Evolutionary conservation across 2,888 invertebrate genomes (phyloP), one percentile per base, ranked within the genome.

Genomic region (Nudaria mundana): DNA sequence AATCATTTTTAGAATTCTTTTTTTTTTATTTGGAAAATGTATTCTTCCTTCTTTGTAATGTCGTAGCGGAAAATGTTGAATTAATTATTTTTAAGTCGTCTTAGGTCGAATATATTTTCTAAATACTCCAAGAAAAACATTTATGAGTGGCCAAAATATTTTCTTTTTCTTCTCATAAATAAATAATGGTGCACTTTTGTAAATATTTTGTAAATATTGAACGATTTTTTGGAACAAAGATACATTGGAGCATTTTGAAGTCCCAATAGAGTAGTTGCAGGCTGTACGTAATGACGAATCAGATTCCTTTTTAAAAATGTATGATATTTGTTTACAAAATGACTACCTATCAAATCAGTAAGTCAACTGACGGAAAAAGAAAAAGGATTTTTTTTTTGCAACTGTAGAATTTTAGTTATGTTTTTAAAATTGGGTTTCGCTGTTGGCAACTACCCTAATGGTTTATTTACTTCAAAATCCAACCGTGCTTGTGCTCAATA

Each of bases 401-500:
- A n/a, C n/a, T n/a, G n/a, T n/a, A n/a, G n/a, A n/a, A n/a, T n/a
- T n/a, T n/a, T n/a, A n/a, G n/a, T n/a, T n/a, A n/a, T n/a, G n/a
- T n/a, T n/a, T n/a, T n/a, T n/a, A n/a, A n/a, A n/a, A n/a, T n/a
- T n/a, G n/a, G n/a, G n/a, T n/a, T n/a, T n/a, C n/a, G n/a, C n/a
- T n/a, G n/a, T n/a, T n/a, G n/a, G n/a, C n/a, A n/a, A n/a, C n/a
- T n/a, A n/a, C n/a, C n/a, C n/a, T n/a, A n/a, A n/a, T 30, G 71
- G 73, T 74, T 75, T 66, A 65, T 75, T 77, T 75, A 67, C 56
- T 78, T 83, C 76, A 76, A 31, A 36, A 73, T 80, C 66, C 77
- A 71, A 75, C 80, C 52, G 75, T 81, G 86, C 87, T 85, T 87
- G 76, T 84, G 88, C 88, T 88, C 87, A 88, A 88, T 77, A 75